phyloP scores from a whole-genome alignment of 2,888 invertebrate species.

The Temnothorax rugatulus region DNA sequence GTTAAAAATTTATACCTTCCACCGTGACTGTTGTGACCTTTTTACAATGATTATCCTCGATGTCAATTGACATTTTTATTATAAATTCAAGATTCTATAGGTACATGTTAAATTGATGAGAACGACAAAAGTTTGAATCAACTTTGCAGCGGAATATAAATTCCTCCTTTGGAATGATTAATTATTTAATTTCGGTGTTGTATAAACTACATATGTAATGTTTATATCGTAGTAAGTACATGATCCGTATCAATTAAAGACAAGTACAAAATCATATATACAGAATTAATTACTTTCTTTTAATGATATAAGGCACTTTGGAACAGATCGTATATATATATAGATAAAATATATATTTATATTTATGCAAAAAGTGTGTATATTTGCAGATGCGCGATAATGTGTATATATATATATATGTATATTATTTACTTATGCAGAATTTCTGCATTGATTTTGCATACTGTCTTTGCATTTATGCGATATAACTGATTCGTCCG shows the following conservation, averaged over 20 bases:
- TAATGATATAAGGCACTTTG: constrained; percentile 85
- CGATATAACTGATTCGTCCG: constrained; percentile 85
- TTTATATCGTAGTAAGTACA: constrained; percentile 74
- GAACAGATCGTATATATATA: constrained; percentile 79
- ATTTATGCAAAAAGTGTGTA: constrained; percentile 60
- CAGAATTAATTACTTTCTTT: constrained; percentile 76
- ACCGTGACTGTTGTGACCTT: constrained; percentile 22
- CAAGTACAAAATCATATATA: constrained; percentile 82
- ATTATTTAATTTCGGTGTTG: constrained; percentile 59
- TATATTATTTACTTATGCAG: constrained; percentile 66
- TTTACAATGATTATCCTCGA: neutral
- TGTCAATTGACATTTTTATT: constrained; percentile 8
- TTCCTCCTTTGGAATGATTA: constrained; percentile 42
- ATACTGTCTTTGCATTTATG: constrained; percentile 77
- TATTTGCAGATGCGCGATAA: constrained; percentile 40
- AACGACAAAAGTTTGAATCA: constrained; percentile 5
- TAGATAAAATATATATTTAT: constrained; percentile 45
- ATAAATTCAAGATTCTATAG: constrained; percentile 29
- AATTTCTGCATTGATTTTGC: constrained; percentile 65
- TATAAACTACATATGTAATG: constrained; percentile 63
- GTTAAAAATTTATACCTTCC: constrained; percentile 57
- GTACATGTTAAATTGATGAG: constrained; percentile 33
- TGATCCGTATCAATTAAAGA: constrained; percentile 69
- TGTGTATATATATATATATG: constrained; percentile 60
- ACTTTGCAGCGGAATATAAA: constrained; percentile 59